Evolutionary conservation across 2,797 vertebrate genomes (phyloP).

Genomic region (Pelobates cultripes): DNA sequence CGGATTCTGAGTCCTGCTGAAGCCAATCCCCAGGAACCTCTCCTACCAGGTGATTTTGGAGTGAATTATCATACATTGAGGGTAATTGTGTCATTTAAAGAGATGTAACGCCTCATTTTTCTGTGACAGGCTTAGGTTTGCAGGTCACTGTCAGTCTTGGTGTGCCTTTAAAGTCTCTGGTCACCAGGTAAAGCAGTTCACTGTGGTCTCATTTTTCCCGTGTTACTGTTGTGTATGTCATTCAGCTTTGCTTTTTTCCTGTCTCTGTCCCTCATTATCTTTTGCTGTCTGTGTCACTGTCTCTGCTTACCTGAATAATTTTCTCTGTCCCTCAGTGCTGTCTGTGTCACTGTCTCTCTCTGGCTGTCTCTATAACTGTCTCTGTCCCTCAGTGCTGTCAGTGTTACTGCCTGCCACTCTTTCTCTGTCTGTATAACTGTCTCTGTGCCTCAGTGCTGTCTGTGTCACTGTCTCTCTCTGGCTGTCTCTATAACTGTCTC

Average conservation of each 20-base stretch:
- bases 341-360: no score
- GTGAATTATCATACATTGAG: not conserved
- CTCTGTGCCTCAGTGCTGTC: not conserved
- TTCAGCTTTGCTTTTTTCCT: no score
- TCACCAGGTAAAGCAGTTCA: constrained; percentile 60
- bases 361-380: not conserved
- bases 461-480: no score
- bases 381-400: not conserved
- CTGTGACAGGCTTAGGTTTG: constrained; percentile 14
- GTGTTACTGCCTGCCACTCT: not conserved
- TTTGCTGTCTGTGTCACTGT: no score
- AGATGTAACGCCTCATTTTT: not conserved
- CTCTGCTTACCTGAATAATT: no score
- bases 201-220: not conserved
- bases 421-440: no score
- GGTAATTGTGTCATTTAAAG: not conserved
- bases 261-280: no score
- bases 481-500: not conserved
- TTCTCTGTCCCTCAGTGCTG: no score
- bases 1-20: constrained; percentile 70
- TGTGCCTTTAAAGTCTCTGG: constrained; percentile 57
- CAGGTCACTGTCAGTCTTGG: constrained; percentile 59
- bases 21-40: constrained; percentile 81
- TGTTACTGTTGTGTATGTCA: no score
- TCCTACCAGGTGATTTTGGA: constrained; percentile 75